Conservation (phyloP, 2,113 vertebrate genomes). For the Scolopax mira region DNA sequence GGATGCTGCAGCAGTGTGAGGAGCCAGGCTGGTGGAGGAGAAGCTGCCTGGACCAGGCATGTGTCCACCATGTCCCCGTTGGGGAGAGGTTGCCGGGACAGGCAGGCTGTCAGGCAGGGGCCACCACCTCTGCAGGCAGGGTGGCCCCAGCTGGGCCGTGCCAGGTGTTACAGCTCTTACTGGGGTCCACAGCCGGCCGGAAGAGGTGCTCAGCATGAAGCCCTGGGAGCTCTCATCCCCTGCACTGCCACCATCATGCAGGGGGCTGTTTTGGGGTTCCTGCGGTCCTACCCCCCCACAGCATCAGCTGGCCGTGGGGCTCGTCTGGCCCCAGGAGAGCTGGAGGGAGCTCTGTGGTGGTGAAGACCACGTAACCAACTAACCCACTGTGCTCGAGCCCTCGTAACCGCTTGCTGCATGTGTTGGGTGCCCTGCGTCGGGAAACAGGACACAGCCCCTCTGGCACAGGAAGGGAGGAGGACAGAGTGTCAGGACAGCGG, state of each 20-base stretch:
- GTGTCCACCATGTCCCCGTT: accelerated
- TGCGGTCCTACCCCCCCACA: neutral
- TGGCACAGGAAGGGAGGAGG: neutral
- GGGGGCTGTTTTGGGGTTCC: neutral
- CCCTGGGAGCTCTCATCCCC: neutral
- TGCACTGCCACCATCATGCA: neutral
- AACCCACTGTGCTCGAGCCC: conserved; percentile 35
- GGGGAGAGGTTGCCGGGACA: neutral
- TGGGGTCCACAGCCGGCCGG: accelerated
- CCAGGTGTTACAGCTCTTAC: neutral
- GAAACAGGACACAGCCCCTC: accelerated
- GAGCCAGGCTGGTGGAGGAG: neutral
- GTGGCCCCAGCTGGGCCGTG: neutral
- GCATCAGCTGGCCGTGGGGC: neutral
- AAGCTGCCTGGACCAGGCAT: neutral
- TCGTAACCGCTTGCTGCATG: conserved; percentile 21
- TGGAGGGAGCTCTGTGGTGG: neutral
- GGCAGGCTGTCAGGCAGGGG: neutral
- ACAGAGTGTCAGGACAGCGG: neutral
- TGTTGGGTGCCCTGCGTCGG: accelerated
- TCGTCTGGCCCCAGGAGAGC: neutral
- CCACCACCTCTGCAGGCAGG: neutral
- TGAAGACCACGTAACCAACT: conserved; percentile 9
- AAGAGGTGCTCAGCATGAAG: neutral
- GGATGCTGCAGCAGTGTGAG: neutral